Evolutionary conservation across 2,113 vertebrate species (phyloP), one percentile per base, ranked within the genome.

Genomic region (Nannospalax galili): DNA sequence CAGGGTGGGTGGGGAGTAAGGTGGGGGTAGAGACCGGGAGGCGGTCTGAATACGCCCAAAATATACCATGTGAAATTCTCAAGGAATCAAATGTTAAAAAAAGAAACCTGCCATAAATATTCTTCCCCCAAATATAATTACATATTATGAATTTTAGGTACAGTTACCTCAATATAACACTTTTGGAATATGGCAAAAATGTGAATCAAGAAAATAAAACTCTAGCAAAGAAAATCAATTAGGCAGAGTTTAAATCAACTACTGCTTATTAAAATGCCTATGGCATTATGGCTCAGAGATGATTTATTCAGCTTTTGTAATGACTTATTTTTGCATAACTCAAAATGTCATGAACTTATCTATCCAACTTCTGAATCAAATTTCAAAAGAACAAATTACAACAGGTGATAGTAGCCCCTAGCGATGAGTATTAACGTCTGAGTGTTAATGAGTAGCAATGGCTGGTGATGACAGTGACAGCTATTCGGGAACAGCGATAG

Each of bases 261-360:
- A 95, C 60, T 58, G 70, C 26, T 84, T 87, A 89, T 74, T 35
- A 72, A 42, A 74, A 96, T 75, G 1, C 6, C 89, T 92, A 30
- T 81, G 19, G 30, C 92, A 22, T 3, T 60, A 52, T 3, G 40
- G 11, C 62, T 91, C 69, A 77, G 28, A 91, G 20, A 89, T 12
- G 9, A 90, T 48, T 90, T 79, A 52, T 94, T 90, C 79, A 79
- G 24, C 93, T 86, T 65, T 79, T 58, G 7, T 91, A 96, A 92
- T 96, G 7, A 87, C 84, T 82, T 93, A 28, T 35, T 89, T 94
- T 87, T 86, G 52, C 30, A 77, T 90, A 81, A 88, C 48, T 93
- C 7, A 16, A 2, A n/a, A 16, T 48, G 5, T 7, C 10, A 45
- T 82, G 17, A 62, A 82, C 70, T 65, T 88, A 69, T 8, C 78